phyloP scores from a whole-genome alignment of 2,797 vertebrate species.

The Allochrocebus solatus region DNA sequence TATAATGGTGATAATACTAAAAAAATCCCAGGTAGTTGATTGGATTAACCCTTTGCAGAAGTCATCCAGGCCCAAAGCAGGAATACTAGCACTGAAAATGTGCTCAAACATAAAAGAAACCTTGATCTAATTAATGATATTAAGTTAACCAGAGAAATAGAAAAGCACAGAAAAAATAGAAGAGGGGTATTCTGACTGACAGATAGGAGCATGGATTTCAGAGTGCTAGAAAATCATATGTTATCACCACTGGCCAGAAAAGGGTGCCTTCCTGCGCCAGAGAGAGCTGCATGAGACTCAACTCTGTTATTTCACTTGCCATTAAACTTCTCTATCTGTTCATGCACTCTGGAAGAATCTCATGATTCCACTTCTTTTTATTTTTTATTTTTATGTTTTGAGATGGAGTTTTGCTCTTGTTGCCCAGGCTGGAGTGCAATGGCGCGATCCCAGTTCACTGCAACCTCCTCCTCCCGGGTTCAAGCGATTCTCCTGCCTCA shows the following conservation, averaged over 20 bases:
- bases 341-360: neutral
- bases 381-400: no score
- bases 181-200: neutral
- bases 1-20: neutral
- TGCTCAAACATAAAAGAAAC: neutral
- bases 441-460: no score
- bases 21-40: neutral
- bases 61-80: neutral
- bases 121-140: neutral
- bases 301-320: neutral
- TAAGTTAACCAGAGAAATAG: neutral
- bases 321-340: neutral
- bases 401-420: no score
- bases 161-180: neutral
- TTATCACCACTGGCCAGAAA: neutral
- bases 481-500: no score
- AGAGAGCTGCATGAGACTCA: neutral
- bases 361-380: neutral
- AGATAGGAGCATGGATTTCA: neutral
- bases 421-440: no score
- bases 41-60: constrained; percentile 1
- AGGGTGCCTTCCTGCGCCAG: neutral
- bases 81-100: neutral
- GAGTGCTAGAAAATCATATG: neutral
- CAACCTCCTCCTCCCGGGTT: no score